These are phyloP conservation scores for Luidia sarsii DNA, from an alignment of 53 echinoderm and acorn worm species.

Conservation along the genomic window DNA sequence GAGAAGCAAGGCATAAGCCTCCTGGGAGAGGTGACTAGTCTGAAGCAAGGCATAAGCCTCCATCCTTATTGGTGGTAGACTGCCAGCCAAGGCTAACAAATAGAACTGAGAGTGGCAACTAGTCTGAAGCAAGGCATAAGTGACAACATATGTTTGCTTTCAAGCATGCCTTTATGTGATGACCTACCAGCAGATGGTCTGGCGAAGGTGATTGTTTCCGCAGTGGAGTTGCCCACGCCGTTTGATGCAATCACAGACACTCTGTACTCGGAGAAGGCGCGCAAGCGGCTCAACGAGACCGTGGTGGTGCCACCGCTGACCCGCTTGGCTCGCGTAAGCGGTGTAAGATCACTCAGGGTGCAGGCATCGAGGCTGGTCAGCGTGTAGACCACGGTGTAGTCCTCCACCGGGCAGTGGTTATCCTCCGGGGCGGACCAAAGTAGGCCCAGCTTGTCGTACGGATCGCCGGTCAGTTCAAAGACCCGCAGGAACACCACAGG, in stretches of 20 bases:
- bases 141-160: no score
- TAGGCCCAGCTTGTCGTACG: constrained; percentile 6
- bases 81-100: no score
- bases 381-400: constrained; percentile 25
- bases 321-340: neutral
- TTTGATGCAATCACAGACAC: constrained; percentile 19
- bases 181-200: no score
- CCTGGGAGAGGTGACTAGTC: no score
- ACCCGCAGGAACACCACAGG: neutral
- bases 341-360: neutral
- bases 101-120: no score
- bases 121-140: no score
- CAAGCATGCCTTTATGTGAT: no score
- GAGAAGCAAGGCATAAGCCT: no score
- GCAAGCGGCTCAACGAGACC: neutral
- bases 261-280: neutral
- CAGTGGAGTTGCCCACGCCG: neutral
- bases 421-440: constrained; percentile 18
- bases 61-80: no score
- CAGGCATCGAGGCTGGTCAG: constrained; percentile 19
- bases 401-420: constrained; percentile 45
- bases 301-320: neutral
- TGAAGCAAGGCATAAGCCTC: no score
- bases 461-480: neutral
- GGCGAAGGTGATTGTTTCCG: no score